Evolutionary conservation across 2,888 invertebrate genomes (phyloP).

Genomic region (Gnatocerus cornutus): DNA sequence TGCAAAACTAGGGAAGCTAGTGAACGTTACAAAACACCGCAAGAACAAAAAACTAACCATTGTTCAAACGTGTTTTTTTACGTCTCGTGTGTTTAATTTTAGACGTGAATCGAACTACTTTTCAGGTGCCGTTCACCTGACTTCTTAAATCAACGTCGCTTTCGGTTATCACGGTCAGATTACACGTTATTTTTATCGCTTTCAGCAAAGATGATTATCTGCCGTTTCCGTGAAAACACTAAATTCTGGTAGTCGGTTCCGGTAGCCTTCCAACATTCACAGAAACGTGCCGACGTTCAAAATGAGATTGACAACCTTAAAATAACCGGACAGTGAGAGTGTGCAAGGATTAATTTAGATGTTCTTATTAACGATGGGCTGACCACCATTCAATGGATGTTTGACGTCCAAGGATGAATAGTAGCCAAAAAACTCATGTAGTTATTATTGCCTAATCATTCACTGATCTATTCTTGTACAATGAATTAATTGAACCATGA

Average conservation of each 20-base stretch:
- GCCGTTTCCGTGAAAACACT: constrained; percentile 6
- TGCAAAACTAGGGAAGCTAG: not conserved
- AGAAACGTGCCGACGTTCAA: constrained; percentile 25
- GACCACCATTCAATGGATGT: constrained; percentile 4
- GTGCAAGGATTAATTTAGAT: constrained; percentile 18
- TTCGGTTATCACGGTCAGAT: constrained; percentile 19
- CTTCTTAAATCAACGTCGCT: not conserved
- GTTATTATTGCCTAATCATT: not conserved
- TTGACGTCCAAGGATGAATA: constrained; percentile 16
- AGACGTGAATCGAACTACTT: constrained; percentile 6
- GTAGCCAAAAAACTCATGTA: constrained; percentile 5
- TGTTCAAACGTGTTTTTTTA: constrained; percentile 3
- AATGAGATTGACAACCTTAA: constrained; percentile 29
- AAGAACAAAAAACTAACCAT: not conserved
- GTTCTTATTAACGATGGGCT: constrained; percentile 3
- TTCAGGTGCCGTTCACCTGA: constrained; percentile 24
- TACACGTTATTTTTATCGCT: constrained; percentile 22
- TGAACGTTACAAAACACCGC: not conserved
- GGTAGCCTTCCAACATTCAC: constrained; percentile 8
- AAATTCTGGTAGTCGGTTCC: constrained; percentile 7
- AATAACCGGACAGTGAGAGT: constrained; percentile 1
- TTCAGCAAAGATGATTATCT: constrained; percentile 27
- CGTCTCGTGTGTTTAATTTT: constrained; percentile 10
- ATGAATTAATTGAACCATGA: constrained; percentile 17
- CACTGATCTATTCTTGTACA: not conserved